phyloP scores from a whole-genome alignment of 2,113 vertebrate genomes.

The Albula glossodonta region DNA sequence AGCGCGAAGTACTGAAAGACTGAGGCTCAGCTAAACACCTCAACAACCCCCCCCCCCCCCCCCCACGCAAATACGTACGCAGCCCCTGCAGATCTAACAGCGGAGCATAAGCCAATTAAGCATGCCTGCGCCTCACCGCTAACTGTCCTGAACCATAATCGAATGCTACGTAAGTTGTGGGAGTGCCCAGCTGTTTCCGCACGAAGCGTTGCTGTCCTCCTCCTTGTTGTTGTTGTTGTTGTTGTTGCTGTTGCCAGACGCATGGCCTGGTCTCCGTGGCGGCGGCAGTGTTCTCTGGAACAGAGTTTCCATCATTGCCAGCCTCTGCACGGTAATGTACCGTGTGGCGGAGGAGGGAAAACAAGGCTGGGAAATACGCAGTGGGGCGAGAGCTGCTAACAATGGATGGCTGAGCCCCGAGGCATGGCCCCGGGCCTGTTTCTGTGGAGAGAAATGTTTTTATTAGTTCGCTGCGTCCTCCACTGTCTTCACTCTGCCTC shows the following conservation, averaged over 20 bases:
- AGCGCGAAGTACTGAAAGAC: background rate
- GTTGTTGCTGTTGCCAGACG: background rate
- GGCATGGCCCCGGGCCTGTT: slow-evolving; percentile 55
- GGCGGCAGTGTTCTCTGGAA: slow-evolving; percentile 65
- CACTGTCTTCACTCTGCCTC: background rate
- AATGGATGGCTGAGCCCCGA: slow-evolving; percentile 65
- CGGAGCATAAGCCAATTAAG: background rate
- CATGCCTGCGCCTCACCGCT: background rate
- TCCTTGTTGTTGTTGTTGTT: too few relatives aligned
- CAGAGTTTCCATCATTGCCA: slow-evolving; percentile 60
- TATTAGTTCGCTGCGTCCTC: slow-evolving; percentile 53
- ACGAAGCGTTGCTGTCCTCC: background rate
- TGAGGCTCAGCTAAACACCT: background rate
- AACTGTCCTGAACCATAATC: background rate
- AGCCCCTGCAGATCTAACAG: background rate
- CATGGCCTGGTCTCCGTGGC: slow-evolving; percentile 30
- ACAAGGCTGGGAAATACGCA: slow-evolving; percentile 72
- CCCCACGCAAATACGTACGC: background rate
- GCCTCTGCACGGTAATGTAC: slow-evolving; percentile 71
- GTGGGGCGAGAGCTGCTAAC: slow-evolving; percentile 67
- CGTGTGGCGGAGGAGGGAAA: slow-evolving; percentile 69
- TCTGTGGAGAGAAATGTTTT: slow-evolving; percentile 67
- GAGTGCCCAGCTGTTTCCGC: background rate
- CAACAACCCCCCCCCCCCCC: background rate
- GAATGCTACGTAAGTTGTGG: background rate